Percentiles rank a stretch among this genome's conserved stretches.
Conservation (phyloP, 2,113 vertebrate species). For the Lepus europaeus region DNA sequence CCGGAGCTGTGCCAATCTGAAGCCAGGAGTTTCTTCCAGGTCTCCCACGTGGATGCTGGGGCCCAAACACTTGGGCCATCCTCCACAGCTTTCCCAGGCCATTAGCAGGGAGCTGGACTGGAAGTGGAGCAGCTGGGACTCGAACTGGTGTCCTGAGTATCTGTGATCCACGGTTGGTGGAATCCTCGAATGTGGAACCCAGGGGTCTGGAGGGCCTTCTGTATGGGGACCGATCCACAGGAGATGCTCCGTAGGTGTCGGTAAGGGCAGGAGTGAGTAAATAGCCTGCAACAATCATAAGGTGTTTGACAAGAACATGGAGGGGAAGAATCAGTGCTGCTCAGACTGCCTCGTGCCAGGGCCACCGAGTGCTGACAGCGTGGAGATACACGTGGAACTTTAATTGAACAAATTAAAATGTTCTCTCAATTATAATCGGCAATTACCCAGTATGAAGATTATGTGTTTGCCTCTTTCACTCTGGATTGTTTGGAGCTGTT, state of each 20-base stretch:
- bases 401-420: slow-evolving; percentile 67
- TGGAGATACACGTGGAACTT: background rate
- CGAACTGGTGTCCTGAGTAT: too few species aligned
- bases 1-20: too few species aligned
- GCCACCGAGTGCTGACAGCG: background rate
- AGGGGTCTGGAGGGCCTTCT: background rate
- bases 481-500: slow-evolving; percentile 25
- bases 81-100: too few species aligned
- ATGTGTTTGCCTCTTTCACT: slow-evolving; percentile 36
- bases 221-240: background rate
- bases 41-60: too few species aligned
- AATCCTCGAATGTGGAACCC: too few species aligned
- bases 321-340: background rate
- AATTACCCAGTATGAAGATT: slow-evolving; percentile 56
- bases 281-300: background rate
- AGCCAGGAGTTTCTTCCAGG: too few species aligned
- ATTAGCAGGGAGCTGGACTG: too few species aligned
- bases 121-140: too few species aligned
- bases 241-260: background rate
- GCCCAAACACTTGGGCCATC: too few species aligned
- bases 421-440: slow-evolving; percentile 70
- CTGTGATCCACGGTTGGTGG: too few species aligned
- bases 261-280: background rate
- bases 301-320: background rate
- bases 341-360: background rate